Conservation (phyloP, 2,113 vertebrate species). For the Lepisosteus osseus region DNA sequence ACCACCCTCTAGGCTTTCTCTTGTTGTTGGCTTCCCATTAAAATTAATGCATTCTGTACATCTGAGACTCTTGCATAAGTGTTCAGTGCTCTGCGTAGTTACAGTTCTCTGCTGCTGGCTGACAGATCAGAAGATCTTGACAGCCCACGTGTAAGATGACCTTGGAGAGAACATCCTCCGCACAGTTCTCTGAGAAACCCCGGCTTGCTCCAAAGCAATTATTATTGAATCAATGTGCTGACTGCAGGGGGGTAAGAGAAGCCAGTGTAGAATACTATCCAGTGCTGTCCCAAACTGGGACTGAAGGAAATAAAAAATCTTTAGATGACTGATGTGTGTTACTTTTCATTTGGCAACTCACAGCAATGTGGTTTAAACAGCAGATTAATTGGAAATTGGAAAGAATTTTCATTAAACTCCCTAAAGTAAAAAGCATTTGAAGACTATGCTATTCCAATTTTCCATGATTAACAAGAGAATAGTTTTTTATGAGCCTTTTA, state of each 20-base stretch:
- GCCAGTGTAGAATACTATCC: background rate
- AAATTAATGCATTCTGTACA: too few species aligned
- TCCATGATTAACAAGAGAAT: too few species aligned
- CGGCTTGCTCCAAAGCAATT: slow-evolving; percentile 4
- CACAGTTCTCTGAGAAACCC: slow-evolving; percentile 15
- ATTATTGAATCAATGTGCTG: slow-evolving; percentile 18
- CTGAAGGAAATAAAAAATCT: background rate
- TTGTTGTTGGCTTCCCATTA: too few species aligned
- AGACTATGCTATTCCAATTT: too few species aligned
- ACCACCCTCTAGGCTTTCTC: too few species aligned
- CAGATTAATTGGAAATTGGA: slow-evolving; percentile 1
- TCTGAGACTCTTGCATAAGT: slow-evolving; percentile 40
- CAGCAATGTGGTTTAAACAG: background rate
- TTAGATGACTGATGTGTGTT: background rate
- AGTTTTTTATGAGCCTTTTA: too few species aligned
- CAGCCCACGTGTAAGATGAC: slow-evolving; percentile 16
- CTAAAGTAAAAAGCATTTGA: background rate
- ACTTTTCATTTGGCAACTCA: background rate
- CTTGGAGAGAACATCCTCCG: slow-evolving; percentile 21
- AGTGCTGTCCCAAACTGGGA: background rate
- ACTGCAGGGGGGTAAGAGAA: slow-evolving; percentile 12
- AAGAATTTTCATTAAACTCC: background rate
- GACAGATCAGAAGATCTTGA: slow-evolving; percentile 21
- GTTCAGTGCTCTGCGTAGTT: slow-evolving; percentile 17
- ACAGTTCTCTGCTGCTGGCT: slow-evolving; percentile 19